Percentiles rank a stretch among this genome's conserved stretches.
These are phyloP conservation scores for Blastomussa wellsi DNA, from an alignment of 92 coral and sea anemone species.

Conservation along the genomic window DNA sequence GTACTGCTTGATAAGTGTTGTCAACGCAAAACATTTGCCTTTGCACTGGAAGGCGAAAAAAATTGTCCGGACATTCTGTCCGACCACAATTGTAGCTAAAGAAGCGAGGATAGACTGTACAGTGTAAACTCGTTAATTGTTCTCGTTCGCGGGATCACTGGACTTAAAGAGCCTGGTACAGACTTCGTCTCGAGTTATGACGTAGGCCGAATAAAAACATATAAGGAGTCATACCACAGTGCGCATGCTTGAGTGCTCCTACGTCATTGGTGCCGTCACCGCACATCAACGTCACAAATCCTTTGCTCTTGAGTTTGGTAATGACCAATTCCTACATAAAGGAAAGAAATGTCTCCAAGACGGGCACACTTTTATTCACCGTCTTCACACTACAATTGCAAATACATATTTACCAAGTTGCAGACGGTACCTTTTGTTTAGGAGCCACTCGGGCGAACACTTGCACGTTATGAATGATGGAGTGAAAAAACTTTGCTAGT, in stretches of 20 bases:
- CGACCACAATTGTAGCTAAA: too few species aligned
- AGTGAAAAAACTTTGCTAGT: slow-evolving; percentile 62
- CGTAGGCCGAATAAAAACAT: not conserved
- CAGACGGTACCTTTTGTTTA: slow-evolving; percentile 81
- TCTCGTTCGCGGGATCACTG: not conserved
- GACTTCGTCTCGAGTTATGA: not conserved
- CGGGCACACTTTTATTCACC: not conserved
- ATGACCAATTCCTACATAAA: slow-evolving; percentile 80
- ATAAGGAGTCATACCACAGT: slow-evolving; percentile 77
- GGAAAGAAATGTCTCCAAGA: not conserved
- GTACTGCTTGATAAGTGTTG: too few species aligned
- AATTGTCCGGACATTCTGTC: too few species aligned
- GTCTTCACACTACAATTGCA: not conserved
- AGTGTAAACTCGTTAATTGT: not conserved
- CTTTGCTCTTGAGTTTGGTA: slow-evolving; percentile 89
- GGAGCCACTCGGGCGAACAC: slow-evolving; percentile 99
- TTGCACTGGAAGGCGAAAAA: too few species aligned
- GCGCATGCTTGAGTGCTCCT: slow-evolving; percentile 98
- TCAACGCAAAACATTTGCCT: too few species aligned
- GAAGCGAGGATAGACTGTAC: not conserved
- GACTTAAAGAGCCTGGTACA: not conserved
- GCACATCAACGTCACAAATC: slow-evolving; percentile 94
- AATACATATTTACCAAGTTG: not conserved
- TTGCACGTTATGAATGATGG: slow-evolving; percentile 72
- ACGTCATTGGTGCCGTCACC: slow-evolving; percentile 99